Conservation (phyloP, 2,113 vertebrate species). For the Alectura lathami region DNA sequence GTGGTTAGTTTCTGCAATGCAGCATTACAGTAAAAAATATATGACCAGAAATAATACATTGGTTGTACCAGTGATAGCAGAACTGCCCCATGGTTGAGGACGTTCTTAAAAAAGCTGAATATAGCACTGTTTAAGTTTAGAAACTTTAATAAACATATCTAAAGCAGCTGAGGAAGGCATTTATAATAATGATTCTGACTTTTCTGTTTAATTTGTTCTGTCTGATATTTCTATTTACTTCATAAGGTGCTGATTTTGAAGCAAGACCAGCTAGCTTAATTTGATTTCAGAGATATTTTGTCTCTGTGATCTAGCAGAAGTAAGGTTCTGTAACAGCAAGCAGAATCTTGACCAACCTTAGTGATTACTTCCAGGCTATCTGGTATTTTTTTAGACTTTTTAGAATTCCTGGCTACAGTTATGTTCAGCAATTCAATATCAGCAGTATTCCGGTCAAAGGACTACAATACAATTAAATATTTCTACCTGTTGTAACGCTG, state of each 20-base stretch:
- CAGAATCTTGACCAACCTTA: background rate
- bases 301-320: background rate
- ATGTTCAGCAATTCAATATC: background rate
- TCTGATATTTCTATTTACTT: conserved; percentile 7
- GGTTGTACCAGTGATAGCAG: background rate
- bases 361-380: background rate
- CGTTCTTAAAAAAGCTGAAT: background rate
- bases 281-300: conserved; percentile 26
- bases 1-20: background rate
- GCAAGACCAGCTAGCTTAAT: background rate
- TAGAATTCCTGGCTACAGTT: conserved; percentile 1
- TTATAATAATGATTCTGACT: background rate
- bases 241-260: background rate
- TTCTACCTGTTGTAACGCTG: conserved; percentile 1
- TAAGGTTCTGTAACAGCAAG: background rate
- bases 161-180: background rate
- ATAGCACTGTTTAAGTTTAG: background rate
- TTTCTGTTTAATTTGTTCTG: conserved; percentile 16
- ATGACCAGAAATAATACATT: background rate
- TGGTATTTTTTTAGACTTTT: background rate
- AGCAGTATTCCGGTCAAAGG: conserved; percentile 28
- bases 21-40: background rate
- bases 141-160: background rate
- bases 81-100: background rate
- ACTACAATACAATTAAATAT: conserved; percentile 18